Base-by-base conservation (phyloP, 2,797 vertebrate genomes). In the Pogonophryne albipinna region DNA sequence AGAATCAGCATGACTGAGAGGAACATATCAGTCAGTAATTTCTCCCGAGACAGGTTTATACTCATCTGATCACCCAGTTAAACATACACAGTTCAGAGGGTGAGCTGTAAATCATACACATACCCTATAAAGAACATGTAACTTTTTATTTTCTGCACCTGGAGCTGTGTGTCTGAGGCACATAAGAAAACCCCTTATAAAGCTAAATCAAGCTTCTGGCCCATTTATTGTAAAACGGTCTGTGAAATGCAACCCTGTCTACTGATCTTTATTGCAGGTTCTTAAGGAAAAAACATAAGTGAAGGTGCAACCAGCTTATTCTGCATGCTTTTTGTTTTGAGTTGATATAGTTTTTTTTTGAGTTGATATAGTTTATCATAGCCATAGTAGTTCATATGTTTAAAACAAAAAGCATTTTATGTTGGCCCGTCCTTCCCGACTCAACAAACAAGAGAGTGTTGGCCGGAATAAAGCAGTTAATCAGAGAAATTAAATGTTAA, bases 221-320 rank as follows among this genome's bases (percentile, higher is more conserved):
- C 19, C 68, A 85, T 91, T 92, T 85, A 79, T 75, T 82, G 86
- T 80, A 72, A 27, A 81, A 82, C 84, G 83, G 79, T 79, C 74
- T 85, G 77, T 80, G 70, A 92, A 82, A 80, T 84, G 42, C 65
- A 80, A 45, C 73, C 62, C 73, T 64, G 27, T 74, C 71, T 78
- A 83, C 87, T 76, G 50, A 79, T 82, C 68, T 86, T 85, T 87
- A 87, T 87, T 85, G 70, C 53, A 71, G 71, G 38, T 61, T 69
- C 74, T 71, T 27, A 85, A 88, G 76, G 69, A 78, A 65, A 27
- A 72, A 82, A 86, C 63, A 50, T 34, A 27, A 60, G 38, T 47
- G 66, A 50, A 69, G 20, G 62, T 67, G 38, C 63, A 89, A 79
- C 69, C 53, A 45, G 65, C 59, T 71, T 4, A 86, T 87, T 79